Conservation (phyloP, 2,113 vertebrate species). For the Sphaerodactylus townsendi region DNA sequence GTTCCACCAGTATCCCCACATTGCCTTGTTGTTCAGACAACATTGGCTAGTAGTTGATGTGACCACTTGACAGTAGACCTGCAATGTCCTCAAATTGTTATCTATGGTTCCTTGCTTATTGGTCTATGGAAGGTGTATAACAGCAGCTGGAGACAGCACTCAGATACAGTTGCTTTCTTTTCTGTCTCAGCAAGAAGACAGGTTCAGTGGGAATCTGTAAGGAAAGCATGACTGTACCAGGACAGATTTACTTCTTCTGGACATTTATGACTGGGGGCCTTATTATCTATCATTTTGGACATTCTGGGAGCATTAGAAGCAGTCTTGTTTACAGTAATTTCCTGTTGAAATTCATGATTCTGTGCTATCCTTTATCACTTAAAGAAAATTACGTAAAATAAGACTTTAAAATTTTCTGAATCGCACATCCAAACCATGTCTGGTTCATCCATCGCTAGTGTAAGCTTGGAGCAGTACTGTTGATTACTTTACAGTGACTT, state of each 20-base stretch:
- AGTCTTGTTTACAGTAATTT: background rate
- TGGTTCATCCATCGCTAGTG: background rate
- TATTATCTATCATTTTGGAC: background rate
- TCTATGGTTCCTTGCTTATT: background rate
- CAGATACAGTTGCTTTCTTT: background rate
- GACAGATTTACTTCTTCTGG: background rate
- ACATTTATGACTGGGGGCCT: background rate
- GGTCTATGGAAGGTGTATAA: background rate
- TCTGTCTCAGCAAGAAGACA: background rate
- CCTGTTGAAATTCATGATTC: background rate
- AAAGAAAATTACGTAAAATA: background rate
- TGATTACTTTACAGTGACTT: conserved; percentile 3
- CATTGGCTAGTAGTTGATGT: background rate
- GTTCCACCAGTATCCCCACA: background rate
- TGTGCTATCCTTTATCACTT: background rate
- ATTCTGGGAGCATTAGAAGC: fast-evolving
- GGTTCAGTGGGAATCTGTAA: background rate
- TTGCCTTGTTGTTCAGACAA: background rate
- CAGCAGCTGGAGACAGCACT: background rate
- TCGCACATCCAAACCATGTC: background rate
- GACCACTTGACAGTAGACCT: background rate
- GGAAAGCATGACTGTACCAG: background rate
- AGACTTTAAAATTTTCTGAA: background rate
- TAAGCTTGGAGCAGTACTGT: background rate
- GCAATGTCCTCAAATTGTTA: background rate